Conservation (phyloP, 2,113 vertebrate genomes). For the Rhinopomastus cyanomelas region DNA sequence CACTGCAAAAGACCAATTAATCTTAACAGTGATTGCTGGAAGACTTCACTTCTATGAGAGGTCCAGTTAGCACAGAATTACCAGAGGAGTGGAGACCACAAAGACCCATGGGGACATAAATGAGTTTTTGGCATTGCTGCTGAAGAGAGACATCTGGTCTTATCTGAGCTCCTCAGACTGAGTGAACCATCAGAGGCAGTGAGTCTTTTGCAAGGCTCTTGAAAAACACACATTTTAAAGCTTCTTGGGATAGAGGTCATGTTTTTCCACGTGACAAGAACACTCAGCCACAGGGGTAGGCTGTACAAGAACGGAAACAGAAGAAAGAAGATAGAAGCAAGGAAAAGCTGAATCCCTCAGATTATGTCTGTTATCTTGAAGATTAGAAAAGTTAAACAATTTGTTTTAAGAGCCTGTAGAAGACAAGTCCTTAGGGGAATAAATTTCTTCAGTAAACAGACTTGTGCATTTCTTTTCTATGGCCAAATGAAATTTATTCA, state of each 20-base stretch:
- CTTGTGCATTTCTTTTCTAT: not conserved
- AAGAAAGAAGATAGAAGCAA: not conserved
- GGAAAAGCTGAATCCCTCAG: not conserved
- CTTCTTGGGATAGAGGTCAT: not conserved
- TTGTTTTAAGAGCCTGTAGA: not conserved
- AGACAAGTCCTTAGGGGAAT: not conserved
- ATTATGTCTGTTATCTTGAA: not conserved
- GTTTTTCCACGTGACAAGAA: not conserved
- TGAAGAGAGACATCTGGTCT: not conserved
- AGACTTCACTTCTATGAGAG: not conserved
- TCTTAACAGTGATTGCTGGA: not conserved
- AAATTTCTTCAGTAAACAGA: not conserved
- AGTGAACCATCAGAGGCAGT: not conserved
- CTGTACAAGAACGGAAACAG: not conserved
- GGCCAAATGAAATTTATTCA: not conserved
- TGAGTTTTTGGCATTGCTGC: not conserved
- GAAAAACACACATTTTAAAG: not conserved
- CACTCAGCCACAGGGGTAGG: not conserved
- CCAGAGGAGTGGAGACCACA: not conserved
- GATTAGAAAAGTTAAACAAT: not conserved
- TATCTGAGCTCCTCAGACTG: not conserved
- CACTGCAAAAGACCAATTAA: not conserved
- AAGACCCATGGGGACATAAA: not conserved
- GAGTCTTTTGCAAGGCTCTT: not conserved
- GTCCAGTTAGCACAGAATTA: not conserved